Conservation (phyloP, 2,113 vertebrate species). For the Nasalis larvatus region DNA sequence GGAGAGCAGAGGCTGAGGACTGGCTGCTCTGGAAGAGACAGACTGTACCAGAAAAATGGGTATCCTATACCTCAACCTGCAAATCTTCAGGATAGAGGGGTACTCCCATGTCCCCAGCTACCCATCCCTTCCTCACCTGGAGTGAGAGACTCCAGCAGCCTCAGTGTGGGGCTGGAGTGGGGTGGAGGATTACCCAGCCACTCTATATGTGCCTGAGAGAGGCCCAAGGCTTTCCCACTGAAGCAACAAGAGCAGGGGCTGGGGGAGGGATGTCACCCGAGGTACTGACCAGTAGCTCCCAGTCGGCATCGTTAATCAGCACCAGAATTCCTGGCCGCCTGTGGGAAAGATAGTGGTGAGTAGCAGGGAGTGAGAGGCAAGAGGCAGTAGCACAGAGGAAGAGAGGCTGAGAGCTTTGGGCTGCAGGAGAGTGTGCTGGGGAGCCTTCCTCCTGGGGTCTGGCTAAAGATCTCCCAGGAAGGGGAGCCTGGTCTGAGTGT, state of each 20-base stretch:
- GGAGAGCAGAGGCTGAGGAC: background rate
- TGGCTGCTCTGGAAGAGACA: constrained; percentile 22
- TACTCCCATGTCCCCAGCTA: background rate
- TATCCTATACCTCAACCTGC: background rate
- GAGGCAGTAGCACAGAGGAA: background rate
- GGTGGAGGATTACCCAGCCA: background rate
- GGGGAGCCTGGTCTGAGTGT: background rate
- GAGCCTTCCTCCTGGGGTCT: background rate
- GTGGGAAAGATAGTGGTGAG: constrained; percentile 76
- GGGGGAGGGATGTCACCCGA: background rate
- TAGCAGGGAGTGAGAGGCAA: background rate
- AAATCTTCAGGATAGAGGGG: background rate
- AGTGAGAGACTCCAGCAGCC: background rate
- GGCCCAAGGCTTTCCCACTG: background rate
- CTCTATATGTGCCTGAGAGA: background rate
- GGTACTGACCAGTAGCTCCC: constrained; percentile 97
- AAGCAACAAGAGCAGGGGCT: background rate
- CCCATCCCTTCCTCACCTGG: background rate
- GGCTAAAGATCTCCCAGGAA: background rate
- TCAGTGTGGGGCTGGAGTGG: background rate
- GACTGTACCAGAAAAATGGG: background rate
- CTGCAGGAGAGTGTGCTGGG: background rate
- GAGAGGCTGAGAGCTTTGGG: background rate
- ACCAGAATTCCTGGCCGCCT: constrained; percentile 98
- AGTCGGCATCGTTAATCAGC: constrained; percentile 98